phyloP scores from a whole-genome alignment of 2,888 invertebrate genomes.

The Lycophotia porphyrea region DNA sequence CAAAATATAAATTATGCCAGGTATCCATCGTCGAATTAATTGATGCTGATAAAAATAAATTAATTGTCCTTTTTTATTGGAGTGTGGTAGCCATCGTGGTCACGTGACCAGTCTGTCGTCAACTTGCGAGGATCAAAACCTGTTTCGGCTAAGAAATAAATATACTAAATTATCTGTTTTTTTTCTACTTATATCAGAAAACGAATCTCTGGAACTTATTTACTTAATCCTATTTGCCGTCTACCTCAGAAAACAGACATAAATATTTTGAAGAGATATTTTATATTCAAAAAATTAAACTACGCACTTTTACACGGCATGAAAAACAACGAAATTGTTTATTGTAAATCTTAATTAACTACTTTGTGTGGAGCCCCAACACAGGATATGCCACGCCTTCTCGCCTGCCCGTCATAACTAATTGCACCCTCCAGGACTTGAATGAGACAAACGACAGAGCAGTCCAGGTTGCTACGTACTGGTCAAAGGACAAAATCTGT shows the following conservation, averaged over 20 bases:
- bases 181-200: background rate
- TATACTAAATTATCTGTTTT: background rate
- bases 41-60: constrained; percentile 43
- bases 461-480: no score
- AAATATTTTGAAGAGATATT: background rate
- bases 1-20: constrained; percentile 52
- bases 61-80: constrained; percentile 19
- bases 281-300: background rate
- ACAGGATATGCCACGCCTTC: no score
- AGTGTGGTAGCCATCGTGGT: background rate
- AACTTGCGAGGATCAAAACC: background rate
- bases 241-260: background rate
- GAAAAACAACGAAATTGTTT: background rate
- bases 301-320: background rate
- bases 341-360: background rate
- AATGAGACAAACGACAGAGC: no score
- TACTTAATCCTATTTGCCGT: background rate
- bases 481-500: no score
- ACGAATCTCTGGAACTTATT: background rate
- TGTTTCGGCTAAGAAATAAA: background rate
- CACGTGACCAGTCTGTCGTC: constrained; percentile 17
- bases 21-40: constrained; percentile 44
- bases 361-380: no score
- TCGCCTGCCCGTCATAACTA: no score
- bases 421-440: no score